phyloP scores from a whole-genome alignment of 2,113 vertebrate genomes.

The Daboia siamensis region DNA sequence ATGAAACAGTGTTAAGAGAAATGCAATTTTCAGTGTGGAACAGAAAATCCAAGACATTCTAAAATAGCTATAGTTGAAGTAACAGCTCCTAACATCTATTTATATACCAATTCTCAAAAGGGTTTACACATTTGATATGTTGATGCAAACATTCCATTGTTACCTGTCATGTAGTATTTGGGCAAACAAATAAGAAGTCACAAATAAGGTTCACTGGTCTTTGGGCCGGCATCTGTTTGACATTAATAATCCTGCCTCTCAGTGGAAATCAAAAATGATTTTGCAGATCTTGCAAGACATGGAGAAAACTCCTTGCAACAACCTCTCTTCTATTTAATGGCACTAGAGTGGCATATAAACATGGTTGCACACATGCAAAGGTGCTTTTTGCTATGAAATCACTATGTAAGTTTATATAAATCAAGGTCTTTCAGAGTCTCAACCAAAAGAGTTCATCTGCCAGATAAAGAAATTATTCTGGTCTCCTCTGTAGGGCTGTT shows the following conservation, averaged over 20 bases:
- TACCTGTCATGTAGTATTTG: not conserved
- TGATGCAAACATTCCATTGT: not conserved
- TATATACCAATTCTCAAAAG: not conserved
- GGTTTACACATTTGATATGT: not conserved
- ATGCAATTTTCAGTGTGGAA: not conserved
- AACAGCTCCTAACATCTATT: not conserved
- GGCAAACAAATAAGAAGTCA: slow-evolving; percentile 3
- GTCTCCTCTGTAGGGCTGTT: not conserved
- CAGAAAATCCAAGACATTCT: not conserved
- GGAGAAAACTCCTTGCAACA: slow-evolving; percentile 29
- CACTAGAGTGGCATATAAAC: not conserved
- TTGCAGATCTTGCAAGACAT: slow-evolving; percentile 61
- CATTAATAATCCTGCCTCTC: slow-evolving; percentile 63
- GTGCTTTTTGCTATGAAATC: not conserved
- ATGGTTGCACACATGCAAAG: not conserved
- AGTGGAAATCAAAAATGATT: slow-evolving; percentile 53
- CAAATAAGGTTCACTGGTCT: slow-evolving; percentile 14
- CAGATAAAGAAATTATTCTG: not conserved
- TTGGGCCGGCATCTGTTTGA: slow-evolving; percentile 51
- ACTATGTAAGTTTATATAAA: not conserved
- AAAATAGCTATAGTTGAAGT: not conserved
- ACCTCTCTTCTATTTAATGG: not conserved
- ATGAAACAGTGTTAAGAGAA: not conserved
- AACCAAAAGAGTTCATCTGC: not conserved
- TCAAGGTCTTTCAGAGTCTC: not conserved